Evolutionary conservation across 1,140 invertebrate genomes (phyloP), one percentile per base, ranked within the genome.

Genomic region (Phortica variegata): DNA sequence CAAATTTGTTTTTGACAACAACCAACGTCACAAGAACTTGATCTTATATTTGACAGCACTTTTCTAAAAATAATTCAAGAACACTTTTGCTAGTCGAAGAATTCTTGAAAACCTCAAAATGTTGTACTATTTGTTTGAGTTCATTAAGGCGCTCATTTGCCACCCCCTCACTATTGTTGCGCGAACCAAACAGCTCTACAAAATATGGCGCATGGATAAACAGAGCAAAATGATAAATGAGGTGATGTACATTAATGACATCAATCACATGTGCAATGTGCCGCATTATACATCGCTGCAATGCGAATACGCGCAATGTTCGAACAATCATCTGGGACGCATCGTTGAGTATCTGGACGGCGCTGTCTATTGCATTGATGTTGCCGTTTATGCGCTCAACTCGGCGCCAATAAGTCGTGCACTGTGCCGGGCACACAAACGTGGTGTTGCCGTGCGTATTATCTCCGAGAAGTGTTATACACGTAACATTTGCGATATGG

Each of bases 71-170:
- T n/a, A n/a, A n/a, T n/a, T n/a, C n/a, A n/a, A n/a, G n/a, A n/a
- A n/a, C n/a, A n/a, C n/a, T n/a, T n/a, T n/a, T n/a, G n/a, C n/a
- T n/a, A n/a, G n/a, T n/a, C n/a, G n/a, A n/a, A n/a, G n/a, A n/a
- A n/a, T n/a, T n/a, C n/a, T n/a, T n/a, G n/a, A n/a, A n/a, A n/a
- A n/a, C n/a, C n/a, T n/a, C n/a, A n/a, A n/a, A n/a, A 56, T 58
- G 54, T 15, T 48, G 9, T 58, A 52, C 18, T 52, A 48, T 17
- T 12, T 58, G 4, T 42, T 45, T 1, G 45, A 58, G 17, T 58
- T 58, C 4, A 21, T 58, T n/a, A 3, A 37, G 45, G 21, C 54
- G 55, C 1, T 13, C 34, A 5, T 13, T 19, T 0, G 9, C 5
- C 13, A 2, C 36, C 1, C 53, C 55, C 3, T 20, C 12, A 3